Base-by-base conservation (phyloP, 1,140 invertebrate genomes). In the Eriocheir sinensis region DNA sequence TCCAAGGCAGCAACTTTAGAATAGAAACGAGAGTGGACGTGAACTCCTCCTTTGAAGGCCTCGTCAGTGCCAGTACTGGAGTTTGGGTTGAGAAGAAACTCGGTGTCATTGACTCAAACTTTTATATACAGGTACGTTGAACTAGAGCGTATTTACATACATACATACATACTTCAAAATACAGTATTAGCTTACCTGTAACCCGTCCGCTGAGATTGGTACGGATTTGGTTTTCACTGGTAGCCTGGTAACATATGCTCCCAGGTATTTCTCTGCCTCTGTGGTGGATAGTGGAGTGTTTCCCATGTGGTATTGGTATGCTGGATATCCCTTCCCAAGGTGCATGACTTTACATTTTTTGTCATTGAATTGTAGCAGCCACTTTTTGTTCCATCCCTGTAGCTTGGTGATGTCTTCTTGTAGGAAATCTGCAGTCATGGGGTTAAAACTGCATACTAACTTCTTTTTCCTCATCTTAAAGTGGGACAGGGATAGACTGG, bases 31-130 rank as follows among this genome's bases (percentile, higher is more conserved):
- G 96, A 32, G 53, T 96, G 12, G 91, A 86, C 21, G 81, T 96
- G 30, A 96, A 94, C 34, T 96, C 96, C 12, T 95, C 96, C 17
- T 96, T 96, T 93, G 95, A 96, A 41, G 91, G 95, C 30, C 89
- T 96, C 4, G 79, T 88, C 38, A 96, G 93, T 80, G 94, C 96
- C 41, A 92, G 96, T 27, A 95, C 95, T 38, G 88, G 88, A 30
- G 80, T 96, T 81, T 89, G 94, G 44, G 40, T 96, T 41, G 95
- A 96, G 86, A 96, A 96, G 30, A 91, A 95, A 53, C n/a, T 95
- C 0, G 94, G 95, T 15, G 83, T 95, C 8, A 30, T 96, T 27
- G 95, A 96, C 53, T 91, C 91, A 0, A 95, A 94, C 60, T 89
- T 93, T 38, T 95, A 94, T 44, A 95, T 95, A 81, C 93, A 94